phyloP scores from a whole-genome alignment of 2,888 invertebrate species.

The Mylabris sibirica region DNA sequence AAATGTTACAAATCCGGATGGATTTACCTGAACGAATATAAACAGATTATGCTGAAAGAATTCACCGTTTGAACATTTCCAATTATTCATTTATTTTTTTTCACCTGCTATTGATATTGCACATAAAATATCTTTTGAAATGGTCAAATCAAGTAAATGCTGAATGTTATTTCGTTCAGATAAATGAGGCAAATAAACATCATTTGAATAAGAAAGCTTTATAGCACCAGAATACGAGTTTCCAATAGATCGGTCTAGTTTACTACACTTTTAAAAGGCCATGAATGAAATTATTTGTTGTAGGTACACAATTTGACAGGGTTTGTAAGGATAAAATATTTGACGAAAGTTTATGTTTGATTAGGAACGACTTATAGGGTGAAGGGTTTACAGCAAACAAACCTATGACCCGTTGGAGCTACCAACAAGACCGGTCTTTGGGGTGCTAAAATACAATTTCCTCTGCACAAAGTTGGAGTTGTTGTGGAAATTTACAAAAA shows the following conservation, averaged over 20 bases:
- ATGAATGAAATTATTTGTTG: too few relatives aligned
- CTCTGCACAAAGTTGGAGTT: conserved; percentile 11
- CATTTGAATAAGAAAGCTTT: background rate
- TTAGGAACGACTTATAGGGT: conserved; percentile 25
- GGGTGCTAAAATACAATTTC: conserved; percentile 23
- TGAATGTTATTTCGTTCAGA: background rate
- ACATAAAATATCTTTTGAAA: background rate
- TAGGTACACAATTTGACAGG: too few relatives aligned
- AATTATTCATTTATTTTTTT: too few relatives aligned
- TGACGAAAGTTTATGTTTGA: conserved; percentile 11
- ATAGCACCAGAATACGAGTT: background rate
- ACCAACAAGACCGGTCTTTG: conserved; percentile 3
- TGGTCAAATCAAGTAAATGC: background rate
- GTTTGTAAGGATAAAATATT: too few relatives aligned
- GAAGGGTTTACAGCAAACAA: conserved; percentile 23
- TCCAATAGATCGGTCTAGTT: too few relatives aligned
- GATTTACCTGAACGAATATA: background rate
- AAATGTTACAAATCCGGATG: background rate
- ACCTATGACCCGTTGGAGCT: conserved; percentile 11
- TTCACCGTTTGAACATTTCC: too few relatives aligned
- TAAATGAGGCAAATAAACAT: background rate
- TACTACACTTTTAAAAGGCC: too few relatives aligned
- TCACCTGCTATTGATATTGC: too few relatives aligned
- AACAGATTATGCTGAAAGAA: background rate
- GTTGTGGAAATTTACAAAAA: conserved; percentile 20